A percentile compares a stretch with the other conserved stretches of the same genome.
phyloP scores from a whole-genome alignment of 2,888 invertebrate species.

The Balanococcus diminutus region DNA sequence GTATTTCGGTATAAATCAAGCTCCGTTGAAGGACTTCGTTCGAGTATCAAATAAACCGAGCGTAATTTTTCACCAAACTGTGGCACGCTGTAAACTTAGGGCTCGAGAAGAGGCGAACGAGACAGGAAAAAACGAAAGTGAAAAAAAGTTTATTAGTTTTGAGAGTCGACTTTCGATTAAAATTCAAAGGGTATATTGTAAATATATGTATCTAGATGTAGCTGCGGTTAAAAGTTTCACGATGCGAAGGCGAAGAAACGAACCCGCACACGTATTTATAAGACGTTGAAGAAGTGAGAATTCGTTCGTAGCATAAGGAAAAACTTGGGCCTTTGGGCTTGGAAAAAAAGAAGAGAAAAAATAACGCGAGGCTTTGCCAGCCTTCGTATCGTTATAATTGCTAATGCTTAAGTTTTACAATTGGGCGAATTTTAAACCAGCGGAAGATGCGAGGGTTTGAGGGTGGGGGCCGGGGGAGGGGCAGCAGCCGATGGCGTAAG shows the following conservation, averaged over 20 bases:
- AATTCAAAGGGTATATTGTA: conserved; percentile 7
- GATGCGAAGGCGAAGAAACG: background rate
- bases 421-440: background rate
- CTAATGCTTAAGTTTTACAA: conserved; percentile 32
- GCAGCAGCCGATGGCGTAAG: background rate
- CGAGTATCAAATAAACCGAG: background rate
- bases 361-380: background rate
- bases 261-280: background rate
- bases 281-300: background rate
- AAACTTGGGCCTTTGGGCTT: background rate
- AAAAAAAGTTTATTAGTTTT: conserved; percentile 9
- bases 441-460: background rate
- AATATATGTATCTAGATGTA: conserved; percentile 31
- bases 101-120: background rate
- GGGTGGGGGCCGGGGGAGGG: background rate
- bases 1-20: background rate
- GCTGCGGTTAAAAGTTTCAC: background rate
- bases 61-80: background rate
- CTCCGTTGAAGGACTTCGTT: background rate
- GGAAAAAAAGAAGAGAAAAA: no score
- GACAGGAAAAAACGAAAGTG: background rate
- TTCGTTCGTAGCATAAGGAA: background rate
- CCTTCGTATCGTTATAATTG: conserved; percentile 24
- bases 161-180: conserved; percentile 1
- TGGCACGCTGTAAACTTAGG: background rate